A percentile compares a stretch with the other conserved stretches of the same genome.
These are phyloP conservation scores for Henicopernis longicauda DNA, from an alignment of 2,113 vertebrate species.

Conservation along the genomic window DNA sequence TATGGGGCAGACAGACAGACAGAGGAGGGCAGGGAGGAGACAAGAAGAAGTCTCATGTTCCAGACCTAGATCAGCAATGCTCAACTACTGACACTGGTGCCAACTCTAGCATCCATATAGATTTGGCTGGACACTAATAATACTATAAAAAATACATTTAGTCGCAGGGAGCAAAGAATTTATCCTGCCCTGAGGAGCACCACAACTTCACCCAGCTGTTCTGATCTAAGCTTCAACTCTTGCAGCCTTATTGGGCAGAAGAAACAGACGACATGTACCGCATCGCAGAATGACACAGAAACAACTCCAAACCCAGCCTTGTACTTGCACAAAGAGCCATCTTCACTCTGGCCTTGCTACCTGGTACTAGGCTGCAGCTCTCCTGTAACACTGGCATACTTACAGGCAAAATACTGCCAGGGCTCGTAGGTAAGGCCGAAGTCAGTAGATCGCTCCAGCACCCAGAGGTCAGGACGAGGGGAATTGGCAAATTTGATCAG, in stretches of 20 bases:
- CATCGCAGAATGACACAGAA: not conserved
- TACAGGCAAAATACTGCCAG: conserved; percentile 98
- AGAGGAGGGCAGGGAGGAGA: not conserved
- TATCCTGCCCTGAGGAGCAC: not conserved
- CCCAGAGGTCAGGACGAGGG: conserved; percentile 96
- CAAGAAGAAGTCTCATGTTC: not conserved
- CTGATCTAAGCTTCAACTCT: not conserved
- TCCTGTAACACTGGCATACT: conserved; percentile 62
- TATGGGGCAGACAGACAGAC: not conserved
- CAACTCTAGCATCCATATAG: not conserved
- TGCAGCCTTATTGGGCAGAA: not conserved
- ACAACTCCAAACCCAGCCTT: not conserved
- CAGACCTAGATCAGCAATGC: not conserved
- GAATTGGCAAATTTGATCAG: conserved; percentile 98
- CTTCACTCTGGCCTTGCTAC: not conserved
- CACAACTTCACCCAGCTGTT: not conserved
- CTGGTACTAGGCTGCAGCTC: not conserved
- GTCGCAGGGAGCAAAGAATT: not conserved
- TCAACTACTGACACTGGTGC: not conserved
- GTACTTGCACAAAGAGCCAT: not conserved
- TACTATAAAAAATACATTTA: not conserved
- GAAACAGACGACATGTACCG: not conserved
- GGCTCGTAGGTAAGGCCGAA: conserved; percentile 89
- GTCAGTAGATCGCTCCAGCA: conserved; percentile 89
- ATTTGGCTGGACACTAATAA: not conserved